Conservation (phyloP, 2,113 vertebrate genomes). For the Epinephelus lanceolatus region DNA sequence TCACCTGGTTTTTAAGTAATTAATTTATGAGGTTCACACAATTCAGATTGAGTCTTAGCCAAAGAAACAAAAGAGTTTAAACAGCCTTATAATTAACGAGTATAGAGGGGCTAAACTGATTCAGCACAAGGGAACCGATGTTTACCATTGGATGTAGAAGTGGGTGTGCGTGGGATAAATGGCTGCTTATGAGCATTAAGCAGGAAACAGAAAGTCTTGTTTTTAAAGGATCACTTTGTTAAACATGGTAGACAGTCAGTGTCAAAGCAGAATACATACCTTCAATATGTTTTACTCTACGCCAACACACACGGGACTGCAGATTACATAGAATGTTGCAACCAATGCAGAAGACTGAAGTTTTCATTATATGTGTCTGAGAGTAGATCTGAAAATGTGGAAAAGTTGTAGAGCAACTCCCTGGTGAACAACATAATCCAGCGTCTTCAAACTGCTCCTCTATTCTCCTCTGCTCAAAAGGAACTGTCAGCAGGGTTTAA, state of each 20-base stretch:
- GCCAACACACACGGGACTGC: not conserved
- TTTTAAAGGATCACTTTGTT: not conserved
- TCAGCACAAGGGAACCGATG: not conserved
- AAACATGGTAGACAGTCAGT: constrained; percentile 1
- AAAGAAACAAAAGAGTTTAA: constrained; percentile 2
- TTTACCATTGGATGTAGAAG: constrained; percentile 1
- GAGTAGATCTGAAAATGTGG: constrained; percentile 38
- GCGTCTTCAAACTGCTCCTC: constrained; percentile 50
- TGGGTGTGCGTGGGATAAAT: not conserved
- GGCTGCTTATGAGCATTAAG: not conserved
- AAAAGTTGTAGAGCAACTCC: constrained; percentile 44
- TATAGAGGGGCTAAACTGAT: constrained; percentile 11
- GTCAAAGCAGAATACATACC: constrained; percentile 8
- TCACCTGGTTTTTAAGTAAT: not conserved
- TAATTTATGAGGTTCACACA: not conserved
- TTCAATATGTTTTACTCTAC: not conserved
- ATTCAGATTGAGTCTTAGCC: not conserved
- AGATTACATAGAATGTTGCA: constrained; percentile 1
- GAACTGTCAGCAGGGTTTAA: constrained; percentile 66
- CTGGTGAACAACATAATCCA: constrained; percentile 58
- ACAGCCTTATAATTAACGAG: not conserved
- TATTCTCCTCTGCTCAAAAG: constrained; percentile 57
- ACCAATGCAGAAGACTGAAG: constrained; percentile 11
- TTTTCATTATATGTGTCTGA: constrained; percentile 27
- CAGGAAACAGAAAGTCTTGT: not conserved